phyloP scores from a whole-genome alignment of 2,113 vertebrate genomes.

The Syngnathus scovelli region DNA sequence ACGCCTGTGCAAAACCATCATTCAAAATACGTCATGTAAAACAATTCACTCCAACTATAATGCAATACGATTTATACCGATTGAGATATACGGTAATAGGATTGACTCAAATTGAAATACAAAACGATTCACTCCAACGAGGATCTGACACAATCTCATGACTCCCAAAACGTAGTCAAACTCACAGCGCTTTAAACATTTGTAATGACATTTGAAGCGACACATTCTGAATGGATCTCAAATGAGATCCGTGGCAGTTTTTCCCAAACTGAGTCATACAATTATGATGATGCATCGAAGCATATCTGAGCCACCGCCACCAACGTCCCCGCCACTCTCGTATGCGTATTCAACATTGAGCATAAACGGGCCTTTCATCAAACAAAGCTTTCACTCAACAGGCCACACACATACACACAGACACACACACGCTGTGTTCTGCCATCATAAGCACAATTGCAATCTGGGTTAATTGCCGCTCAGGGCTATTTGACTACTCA shows the following conservation, averaged over 20 bases:
- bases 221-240: not conserved
- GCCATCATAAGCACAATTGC: conserved; percentile 22
- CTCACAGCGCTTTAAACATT: not conserved
- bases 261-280: not conserved
- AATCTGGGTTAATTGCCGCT: conserved; percentile 35
- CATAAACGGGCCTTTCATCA: not conserved
- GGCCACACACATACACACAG: not conserved
- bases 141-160: not conserved
- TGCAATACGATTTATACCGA: no score
- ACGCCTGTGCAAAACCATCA: not conserved
- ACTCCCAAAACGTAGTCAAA: not conserved
- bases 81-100: no score
- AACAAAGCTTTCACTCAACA: conserved; percentile 2
- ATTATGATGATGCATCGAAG: not conserved
- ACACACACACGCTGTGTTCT: conserved; percentile 10
- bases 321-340: not conserved
- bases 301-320: not conserved
- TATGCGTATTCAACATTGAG: not conserved
- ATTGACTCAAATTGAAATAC: no score
- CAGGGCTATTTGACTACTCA: conserved; percentile 34
- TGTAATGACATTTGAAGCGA: not conserved
- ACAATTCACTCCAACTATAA: no score
- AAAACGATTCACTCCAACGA: not conserved
- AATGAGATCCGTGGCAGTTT: not conserved
- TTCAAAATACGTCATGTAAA: no score